Conservation (phyloP, 2,113 vertebrate species). For the Cyprinodon variegatus region DNA sequence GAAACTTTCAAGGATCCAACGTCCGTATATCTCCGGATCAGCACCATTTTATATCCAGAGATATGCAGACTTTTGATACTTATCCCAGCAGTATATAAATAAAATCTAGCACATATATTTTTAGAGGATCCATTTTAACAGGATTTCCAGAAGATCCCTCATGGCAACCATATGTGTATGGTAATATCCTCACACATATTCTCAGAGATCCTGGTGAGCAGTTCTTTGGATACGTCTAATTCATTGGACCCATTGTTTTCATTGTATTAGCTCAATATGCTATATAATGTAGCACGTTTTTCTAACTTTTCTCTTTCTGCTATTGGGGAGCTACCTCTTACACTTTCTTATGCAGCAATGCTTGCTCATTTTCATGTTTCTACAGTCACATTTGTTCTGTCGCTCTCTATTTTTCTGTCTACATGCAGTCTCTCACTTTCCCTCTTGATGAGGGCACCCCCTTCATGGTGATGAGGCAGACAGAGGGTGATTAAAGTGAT, state of each 20-base stretch:
- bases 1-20: no score
- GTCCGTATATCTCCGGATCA: no score
- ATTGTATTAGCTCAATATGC: not conserved
- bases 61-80: no score
- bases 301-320: conserved; percentile 12
- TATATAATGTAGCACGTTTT: not conserved
- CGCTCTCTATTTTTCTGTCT: conserved; percentile 19
- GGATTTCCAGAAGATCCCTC: no score
- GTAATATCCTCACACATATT: no score
- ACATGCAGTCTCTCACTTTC: conserved; percentile 34
- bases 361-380: conserved; percentile 22
- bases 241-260: not conserved
- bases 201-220: no score
- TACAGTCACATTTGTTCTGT: conserved; percentile 8
- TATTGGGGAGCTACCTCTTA: not conserved
- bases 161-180: no score
- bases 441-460: conserved; percentile 68
- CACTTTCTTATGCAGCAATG: conserved; percentile 23
- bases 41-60: no score
- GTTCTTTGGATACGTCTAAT: not conserved
- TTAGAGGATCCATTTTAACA: no score
- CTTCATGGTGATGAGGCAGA: conserved; percentile 70
- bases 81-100: no score
- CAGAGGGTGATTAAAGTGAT: conserved; percentile 75
- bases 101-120: no score